phyloP scores from a whole-genome alignment of 2,113 vertebrate genomes.

The Bujurquina vittata region DNA sequence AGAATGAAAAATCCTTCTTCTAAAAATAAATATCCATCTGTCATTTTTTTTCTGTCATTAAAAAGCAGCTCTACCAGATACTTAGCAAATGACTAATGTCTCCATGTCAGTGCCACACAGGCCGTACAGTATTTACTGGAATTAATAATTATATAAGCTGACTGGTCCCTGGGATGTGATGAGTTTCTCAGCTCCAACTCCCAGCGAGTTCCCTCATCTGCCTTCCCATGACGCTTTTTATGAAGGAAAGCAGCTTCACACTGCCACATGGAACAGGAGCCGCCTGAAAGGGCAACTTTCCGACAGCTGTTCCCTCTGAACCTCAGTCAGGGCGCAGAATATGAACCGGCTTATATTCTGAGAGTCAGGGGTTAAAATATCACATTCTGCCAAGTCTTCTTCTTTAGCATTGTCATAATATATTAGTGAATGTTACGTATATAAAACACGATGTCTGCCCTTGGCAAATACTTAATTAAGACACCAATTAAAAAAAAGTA shows the following conservation, averaged over 20 bases:
- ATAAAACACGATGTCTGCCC: too few relatives aligned
- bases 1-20: neutral
- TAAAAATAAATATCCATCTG: constrained; percentile 1
- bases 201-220: neutral
- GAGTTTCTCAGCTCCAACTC: neutral
- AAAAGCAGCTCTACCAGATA: neutral
- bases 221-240: neutral
- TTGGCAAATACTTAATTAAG: neutral
- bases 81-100: neutral
- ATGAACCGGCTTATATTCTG: too few relatives aligned
- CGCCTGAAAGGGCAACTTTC: constrained; percentile 4
- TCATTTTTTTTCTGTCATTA: neutral
- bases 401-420: neutral
- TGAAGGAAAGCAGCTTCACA: constrained; percentile 10
- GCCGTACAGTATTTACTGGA: neutral
- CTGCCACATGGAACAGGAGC: constrained; percentile 1
- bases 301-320: constrained; percentile 38
- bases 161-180: neutral
- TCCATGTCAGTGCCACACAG: neutral
- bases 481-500: neutral
- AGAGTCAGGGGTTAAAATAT: constrained; percentile 22
- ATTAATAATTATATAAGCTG: neutral
- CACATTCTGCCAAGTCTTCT: neutral
- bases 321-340: neutral
- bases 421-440: too few relatives aligned